phyloP scores from a whole-genome alignment of 2,797 vertebrate species.

The Halcyon chelicuti region DNA sequence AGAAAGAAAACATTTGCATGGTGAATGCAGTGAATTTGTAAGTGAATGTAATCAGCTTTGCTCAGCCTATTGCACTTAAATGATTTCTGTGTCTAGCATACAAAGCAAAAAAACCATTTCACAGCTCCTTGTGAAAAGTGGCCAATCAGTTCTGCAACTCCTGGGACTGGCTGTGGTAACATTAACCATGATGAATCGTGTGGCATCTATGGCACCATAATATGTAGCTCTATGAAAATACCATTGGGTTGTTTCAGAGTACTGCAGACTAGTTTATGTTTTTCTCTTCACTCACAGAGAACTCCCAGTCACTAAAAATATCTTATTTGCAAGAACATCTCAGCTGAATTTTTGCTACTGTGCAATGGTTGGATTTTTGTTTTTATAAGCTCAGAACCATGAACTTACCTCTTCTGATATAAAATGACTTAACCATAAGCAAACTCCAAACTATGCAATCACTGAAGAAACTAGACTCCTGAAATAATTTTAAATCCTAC shows the following conservation, averaged over 20 bases:
- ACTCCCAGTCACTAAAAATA: neutral
- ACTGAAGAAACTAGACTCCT: neutral
- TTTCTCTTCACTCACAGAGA: neutral
- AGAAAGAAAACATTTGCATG: conserved; percentile 39
- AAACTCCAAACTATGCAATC: neutral
- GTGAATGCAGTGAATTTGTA: conserved; percentile 16
- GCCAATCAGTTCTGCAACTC: neutral
- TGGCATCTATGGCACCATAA: neutral
- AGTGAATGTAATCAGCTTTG: neutral
- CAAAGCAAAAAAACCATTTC: neutral
- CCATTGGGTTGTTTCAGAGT: neutral
- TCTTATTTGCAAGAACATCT: neutral
- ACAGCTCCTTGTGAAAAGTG: neutral
- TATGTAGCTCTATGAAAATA: neutral
- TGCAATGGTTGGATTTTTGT: neutral
- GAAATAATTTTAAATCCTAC: neutral
- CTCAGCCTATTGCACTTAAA: conserved; percentile 27
- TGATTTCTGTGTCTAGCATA: conserved; percentile 5
- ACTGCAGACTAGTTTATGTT: neutral
- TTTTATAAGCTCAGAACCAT: neutral
- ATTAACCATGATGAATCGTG: neutral
- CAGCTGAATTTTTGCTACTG: neutral
- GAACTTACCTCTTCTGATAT: neutral
- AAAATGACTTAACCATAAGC: neutral
- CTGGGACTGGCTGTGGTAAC: neutral